A percentile compares a stretch with the other conserved stretches of the same genome.
Evolutionary conservation across 2,888 invertebrate species (phyloP).

Genomic region (Mythimna ferrago): DNA sequence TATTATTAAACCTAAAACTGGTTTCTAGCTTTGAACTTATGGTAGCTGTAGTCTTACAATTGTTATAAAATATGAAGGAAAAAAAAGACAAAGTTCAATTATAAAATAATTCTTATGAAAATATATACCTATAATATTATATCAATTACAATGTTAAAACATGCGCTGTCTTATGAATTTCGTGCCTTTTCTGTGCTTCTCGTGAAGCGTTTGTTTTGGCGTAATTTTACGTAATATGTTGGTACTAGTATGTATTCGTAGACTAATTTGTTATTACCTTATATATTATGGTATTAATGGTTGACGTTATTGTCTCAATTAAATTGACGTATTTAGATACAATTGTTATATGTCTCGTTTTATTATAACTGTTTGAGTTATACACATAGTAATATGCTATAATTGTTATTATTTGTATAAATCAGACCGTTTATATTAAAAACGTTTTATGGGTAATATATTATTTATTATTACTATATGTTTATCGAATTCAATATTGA

Average conservation of each 20-base stretch:
- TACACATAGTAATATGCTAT: too few relatives aligned
- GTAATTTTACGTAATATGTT: constrained; percentile 70
- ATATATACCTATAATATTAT: constrained; percentile 55
- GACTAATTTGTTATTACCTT: constrained; percentile 63
- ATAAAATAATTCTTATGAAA: constrained; percentile 56
- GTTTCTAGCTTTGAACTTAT: constrained; percentile 29
- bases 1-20: background rate
- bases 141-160: constrained; percentile 68
- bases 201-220: constrained; percentile 81
- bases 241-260: constrained; percentile 61
- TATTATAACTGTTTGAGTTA: constrained; percentile 28
- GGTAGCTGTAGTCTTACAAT: constrained; percentile 43
- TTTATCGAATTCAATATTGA: constrained; percentile 57
- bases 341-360: constrained; percentile 56
- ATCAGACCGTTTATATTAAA: constrained; percentile 43
- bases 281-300: constrained; percentile 58
- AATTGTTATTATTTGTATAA: constrained; percentile 24
- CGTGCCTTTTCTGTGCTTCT: constrained; percentile 87
- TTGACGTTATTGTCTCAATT: constrained; percentile 63
- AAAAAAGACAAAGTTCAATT: constrained; percentile 48
- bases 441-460: constrained; percentile 51
- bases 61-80: constrained; percentile 25
- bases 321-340: constrained; percentile 64
- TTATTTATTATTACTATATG: constrained; percentile 63
- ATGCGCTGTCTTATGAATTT: constrained; percentile 89